These are phyloP conservation scores for Neofelis nebulosa DNA, from an alignment of 2,113 vertebrate genomes.

Conservation along the genomic window DNA sequence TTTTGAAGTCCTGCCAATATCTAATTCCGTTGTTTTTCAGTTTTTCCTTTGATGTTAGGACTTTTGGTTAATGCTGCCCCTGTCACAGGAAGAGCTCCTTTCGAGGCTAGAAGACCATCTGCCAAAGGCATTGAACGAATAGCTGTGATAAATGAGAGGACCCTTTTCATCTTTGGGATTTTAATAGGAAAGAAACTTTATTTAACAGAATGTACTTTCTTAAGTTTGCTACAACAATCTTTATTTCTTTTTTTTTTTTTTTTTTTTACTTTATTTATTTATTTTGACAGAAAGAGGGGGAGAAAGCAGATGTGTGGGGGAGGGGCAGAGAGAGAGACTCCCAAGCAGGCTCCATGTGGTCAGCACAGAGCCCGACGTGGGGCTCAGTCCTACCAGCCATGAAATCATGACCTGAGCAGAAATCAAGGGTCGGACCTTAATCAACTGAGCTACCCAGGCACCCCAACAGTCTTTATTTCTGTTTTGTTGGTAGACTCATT, in stretches of 20 bases:
- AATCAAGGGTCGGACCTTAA: too few species aligned
- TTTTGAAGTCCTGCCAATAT: not conserved
- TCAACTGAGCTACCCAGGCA: too few species aligned
- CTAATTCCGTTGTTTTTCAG: not conserved
- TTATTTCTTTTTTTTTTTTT: not conserved
- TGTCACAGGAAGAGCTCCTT: not conserved
- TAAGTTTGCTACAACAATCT: not conserved
- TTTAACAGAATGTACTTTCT: not conserved
- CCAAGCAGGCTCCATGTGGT: too few species aligned
- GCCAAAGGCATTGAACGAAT: not conserved
- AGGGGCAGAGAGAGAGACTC: too few species aligned
- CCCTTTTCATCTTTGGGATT: not conserved
- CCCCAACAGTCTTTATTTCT: not conserved
- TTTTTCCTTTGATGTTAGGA: not conserved
- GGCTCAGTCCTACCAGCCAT: too few species aligned
- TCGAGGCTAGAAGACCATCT: not conserved
- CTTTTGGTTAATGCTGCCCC: not conserved
- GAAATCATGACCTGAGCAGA: too few species aligned
- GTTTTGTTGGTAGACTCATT: not conserved
- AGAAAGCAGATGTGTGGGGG: too few species aligned
- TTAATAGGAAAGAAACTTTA: not conserved
- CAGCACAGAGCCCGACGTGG: too few species aligned
- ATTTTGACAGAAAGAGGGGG: too few species aligned
- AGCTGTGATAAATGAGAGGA: not conserved
- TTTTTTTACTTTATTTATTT: too few species aligned